phyloP scores from a whole-genome alignment of 2,888 invertebrate genomes.

The Polymixis lichenea region DNA sequence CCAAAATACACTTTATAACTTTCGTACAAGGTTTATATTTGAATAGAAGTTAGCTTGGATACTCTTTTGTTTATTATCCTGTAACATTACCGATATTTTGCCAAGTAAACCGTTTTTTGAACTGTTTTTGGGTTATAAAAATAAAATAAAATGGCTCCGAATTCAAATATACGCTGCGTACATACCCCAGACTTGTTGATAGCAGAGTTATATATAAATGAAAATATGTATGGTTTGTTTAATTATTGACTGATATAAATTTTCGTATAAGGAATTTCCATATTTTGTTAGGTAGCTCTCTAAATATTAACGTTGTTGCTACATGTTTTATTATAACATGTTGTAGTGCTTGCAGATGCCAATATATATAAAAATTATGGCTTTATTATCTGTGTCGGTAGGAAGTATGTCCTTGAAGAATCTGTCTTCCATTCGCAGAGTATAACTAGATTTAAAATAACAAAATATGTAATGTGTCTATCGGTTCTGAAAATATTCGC shows the following conservation, averaged over 20 bases:
- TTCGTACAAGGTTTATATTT: slow-evolving; percentile 34
- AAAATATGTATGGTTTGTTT: slow-evolving; percentile 70
- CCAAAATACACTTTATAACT: slow-evolving; percentile 44
- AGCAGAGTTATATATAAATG: slow-evolving; percentile 37
- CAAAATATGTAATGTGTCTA: not conserved
- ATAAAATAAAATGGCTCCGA: not conserved
- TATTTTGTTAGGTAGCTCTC: slow-evolving; percentile 84
- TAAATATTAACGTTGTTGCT: slow-evolving; percentile 70
- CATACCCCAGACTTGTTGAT: slow-evolving; percentile 41
- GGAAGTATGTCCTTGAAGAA: slow-evolving; percentile 10
- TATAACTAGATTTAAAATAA: not conserved
- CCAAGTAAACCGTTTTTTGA: slow-evolving; percentile 1
- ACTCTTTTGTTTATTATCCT: slow-evolving; percentile 12
- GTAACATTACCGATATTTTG: slow-evolving; percentile 15
- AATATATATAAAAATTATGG: slow-evolving; percentile 7
- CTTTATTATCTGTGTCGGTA: not conserved
- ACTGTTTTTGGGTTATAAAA: too few relatives aligned
- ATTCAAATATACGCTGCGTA: slow-evolving; percentile 28
- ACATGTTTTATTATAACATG: slow-evolving; percentile 55
- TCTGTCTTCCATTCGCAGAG: slow-evolving; percentile 32
- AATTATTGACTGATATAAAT: slow-evolving; percentile 72
- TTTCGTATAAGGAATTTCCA: slow-evolving; percentile 69
- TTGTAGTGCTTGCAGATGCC: slow-evolving; percentile 51
- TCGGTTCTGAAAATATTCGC: not conserved
- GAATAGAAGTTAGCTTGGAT: slow-evolving; percentile 5